Conservation (phyloP, 2,797 vertebrate genomes). For the Podarcis siculus region DNA sequence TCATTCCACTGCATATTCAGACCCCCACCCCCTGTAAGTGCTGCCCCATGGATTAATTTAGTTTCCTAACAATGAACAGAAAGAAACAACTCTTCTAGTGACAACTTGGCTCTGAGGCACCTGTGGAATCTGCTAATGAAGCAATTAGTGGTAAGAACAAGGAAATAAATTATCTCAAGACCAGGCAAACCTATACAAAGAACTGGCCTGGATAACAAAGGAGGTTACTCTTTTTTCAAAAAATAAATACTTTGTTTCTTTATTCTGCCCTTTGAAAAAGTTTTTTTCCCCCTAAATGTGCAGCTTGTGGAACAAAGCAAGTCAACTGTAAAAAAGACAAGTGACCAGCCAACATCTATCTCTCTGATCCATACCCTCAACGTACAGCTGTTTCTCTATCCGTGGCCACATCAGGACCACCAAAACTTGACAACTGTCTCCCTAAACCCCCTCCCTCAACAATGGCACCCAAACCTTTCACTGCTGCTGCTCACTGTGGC, state of each 20-base stretch:
- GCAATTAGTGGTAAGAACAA: conserved; percentile 25
- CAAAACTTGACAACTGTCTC: too few species aligned
- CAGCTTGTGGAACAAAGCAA: conserved; percentile 69
- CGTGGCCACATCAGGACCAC: too few species aligned
- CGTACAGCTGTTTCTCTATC: not conserved
- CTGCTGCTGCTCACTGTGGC: too few species aligned
- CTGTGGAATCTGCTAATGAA: conserved; percentile 38
- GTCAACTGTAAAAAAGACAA: conserved; percentile 72
- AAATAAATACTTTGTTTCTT: conserved; percentile 67
- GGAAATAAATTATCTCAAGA: conserved; percentile 74
- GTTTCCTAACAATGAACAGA: not conserved
- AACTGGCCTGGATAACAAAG: conserved; percentile 43
- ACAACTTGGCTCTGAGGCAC: conserved; percentile 42
- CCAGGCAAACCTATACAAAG: conserved; percentile 63
- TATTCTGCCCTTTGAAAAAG: conserved; percentile 51
- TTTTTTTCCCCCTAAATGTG: conserved; percentile 67
- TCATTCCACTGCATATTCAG: too few species aligned
- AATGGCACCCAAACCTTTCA: not conserved
- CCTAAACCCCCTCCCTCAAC: too few species aligned
- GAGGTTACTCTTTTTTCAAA: conserved; percentile 51
- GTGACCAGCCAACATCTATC: conserved; percentile 72
- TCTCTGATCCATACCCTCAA: conserved; percentile 30
- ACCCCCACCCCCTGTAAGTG: too few species aligned
- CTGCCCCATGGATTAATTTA: not conserved
- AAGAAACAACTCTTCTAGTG: not conserved